Percentiles rank a stretch among this genome's conserved stretches.
phyloP scores from a whole-genome alignment of 2,113 vertebrate species.

The Erythrocercus mccallii region DNA sequence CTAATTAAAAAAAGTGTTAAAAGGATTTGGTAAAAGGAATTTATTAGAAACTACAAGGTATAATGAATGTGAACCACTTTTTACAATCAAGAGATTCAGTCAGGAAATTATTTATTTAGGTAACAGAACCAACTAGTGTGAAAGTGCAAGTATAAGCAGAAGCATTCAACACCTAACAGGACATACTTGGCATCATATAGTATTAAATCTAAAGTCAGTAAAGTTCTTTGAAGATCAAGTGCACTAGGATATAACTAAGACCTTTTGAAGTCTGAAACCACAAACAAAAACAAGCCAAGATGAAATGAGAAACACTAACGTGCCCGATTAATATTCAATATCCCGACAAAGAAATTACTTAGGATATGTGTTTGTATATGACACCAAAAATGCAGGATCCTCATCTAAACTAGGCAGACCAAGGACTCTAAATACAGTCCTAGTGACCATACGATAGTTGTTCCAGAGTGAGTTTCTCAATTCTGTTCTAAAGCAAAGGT shows the following conservation, averaged over 20 bases:
- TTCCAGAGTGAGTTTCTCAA: not conserved
- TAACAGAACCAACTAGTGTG: not conserved
- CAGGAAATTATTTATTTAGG: not conserved
- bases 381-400: not conserved
- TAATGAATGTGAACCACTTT: not conserved
- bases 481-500: not conserved
- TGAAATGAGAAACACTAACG: not conserved
- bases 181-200: not conserved
- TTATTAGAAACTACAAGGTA: not conserved
- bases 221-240: slow-evolving; percentile 5
- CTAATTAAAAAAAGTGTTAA: not conserved
- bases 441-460: not conserved
- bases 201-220: not conserved
- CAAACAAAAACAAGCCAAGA: not conserved
- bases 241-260: not conserved
- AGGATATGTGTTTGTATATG: not conserved
- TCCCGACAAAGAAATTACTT: not conserved
- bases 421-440: not conserved
- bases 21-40: not conserved
- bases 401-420: not conserved
- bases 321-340: not conserved
- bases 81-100: not conserved
- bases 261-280: not conserved
- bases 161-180: not conserved
- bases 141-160: not conserved